Conservation (phyloP, 2,888 invertebrate species). For the Vanessa cardui region DNA sequence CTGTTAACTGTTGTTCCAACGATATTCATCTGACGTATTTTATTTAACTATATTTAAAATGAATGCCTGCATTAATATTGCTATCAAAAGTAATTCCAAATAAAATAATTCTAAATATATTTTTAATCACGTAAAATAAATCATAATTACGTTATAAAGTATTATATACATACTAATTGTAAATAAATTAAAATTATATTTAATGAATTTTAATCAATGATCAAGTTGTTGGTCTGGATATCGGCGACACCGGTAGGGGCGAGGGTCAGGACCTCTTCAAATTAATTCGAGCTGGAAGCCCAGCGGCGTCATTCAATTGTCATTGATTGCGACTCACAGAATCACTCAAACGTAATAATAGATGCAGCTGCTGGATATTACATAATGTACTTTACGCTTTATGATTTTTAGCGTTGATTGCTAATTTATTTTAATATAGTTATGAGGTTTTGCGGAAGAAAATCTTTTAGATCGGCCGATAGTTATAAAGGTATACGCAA, state of each 20-base stretch:
- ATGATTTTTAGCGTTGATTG: conserved; percentile 16
- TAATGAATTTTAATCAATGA: too few relatives aligned
- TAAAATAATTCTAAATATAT: too few relatives aligned
- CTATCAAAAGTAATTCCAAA: too few relatives aligned
- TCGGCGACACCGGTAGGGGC: conserved; percentile 3
- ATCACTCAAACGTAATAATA: conserved; percentile 16
- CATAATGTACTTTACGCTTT: conserved; percentile 23
- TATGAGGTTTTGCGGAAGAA: conserved; percentile 17
- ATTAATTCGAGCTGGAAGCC: conserved; percentile 25
- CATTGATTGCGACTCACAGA: conserved; percentile 44
- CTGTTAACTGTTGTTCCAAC: too few relatives aligned
- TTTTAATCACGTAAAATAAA: too few relatives aligned
- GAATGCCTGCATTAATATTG: too few relatives aligned
- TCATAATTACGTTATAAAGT: too few relatives aligned
- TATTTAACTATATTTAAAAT: too few relatives aligned
- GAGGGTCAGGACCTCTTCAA: conserved; percentile 33
- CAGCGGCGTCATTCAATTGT: conserved; percentile 47
- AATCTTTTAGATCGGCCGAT: conserved; percentile 9
- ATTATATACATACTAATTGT: too few relatives aligned
- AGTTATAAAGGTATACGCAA: neutral
- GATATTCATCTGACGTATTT: too few relatives aligned
- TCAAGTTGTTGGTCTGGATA: too few relatives aligned
- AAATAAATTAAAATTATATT: too few relatives aligned
- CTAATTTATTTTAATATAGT: conserved; percentile 22
- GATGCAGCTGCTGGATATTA: conserved; percentile 26